Conservation (phyloP, 2,888 invertebrate species). For the Tuta absoluta region DNA sequence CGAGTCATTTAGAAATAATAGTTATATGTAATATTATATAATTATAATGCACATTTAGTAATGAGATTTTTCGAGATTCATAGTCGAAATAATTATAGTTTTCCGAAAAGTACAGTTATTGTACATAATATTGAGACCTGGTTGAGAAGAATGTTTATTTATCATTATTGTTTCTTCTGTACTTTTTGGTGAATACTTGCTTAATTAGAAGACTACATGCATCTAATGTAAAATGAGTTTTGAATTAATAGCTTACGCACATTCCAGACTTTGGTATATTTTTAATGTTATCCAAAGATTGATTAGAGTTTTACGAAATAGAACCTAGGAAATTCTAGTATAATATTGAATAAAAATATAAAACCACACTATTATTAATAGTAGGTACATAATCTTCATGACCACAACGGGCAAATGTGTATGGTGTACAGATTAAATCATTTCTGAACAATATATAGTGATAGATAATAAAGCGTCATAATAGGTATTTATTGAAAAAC, state of each 20-base stretch:
- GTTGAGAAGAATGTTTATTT: background rate
- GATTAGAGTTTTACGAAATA: constrained; percentile 42
- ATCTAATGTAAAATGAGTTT: background rate
- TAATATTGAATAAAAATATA: background rate
- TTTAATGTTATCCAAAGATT: constrained; percentile 69
- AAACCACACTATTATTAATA: background rate
- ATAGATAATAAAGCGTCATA: background rate
- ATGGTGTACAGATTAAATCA: background rate
- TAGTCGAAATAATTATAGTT: constrained; percentile 4
- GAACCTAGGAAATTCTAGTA: background rate
- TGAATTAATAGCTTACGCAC: constrained; percentile 53
- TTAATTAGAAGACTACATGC: background rate
- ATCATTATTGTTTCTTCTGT: background rate
- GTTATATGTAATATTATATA: background rate
- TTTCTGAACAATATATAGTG: background rate
- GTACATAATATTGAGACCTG: background rate
- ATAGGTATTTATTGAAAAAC: background rate
- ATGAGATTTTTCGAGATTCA: constrained; percentile 14
- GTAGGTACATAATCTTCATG: background rate
- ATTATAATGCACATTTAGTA: constrained; percentile 15
- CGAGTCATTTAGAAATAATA: constrained; percentile 55
- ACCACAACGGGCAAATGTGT: background rate
- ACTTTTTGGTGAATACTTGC: background rate
- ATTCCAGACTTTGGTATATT: constrained; percentile 51
- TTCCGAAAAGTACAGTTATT: background rate